phyloP scores from a whole-genome alignment of 2,113 vertebrate genomes.

The Panthera leo region DNA sequence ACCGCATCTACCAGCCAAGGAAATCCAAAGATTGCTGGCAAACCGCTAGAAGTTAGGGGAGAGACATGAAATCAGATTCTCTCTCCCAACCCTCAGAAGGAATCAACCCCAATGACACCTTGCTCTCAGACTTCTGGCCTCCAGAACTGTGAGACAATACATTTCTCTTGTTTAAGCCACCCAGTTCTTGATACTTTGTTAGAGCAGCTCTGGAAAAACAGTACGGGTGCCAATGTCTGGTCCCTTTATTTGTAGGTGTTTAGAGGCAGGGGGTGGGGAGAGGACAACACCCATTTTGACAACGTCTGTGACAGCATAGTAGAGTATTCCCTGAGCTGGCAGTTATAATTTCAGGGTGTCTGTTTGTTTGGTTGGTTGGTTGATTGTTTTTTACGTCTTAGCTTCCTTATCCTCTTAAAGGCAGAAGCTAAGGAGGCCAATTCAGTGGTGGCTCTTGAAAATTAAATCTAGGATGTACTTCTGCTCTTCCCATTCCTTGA shows the following conservation, averaged over 20 bases:
- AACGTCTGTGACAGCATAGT: accelerated
- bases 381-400: neutral
- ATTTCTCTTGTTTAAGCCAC: neutral
- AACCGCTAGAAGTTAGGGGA: neutral
- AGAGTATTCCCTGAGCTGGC: neutral
- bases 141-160: neutral
- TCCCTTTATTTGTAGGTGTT: neutral
- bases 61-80: neutral
- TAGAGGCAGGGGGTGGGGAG: neutral
- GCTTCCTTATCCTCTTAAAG: neutral
- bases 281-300: neutral
- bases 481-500: neutral
- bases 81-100: neutral
- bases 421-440: neutral
- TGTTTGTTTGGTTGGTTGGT: neutral
- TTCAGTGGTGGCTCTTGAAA: neutral
- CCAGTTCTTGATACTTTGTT: neutral
- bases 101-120: neutral
- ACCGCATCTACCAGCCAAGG: neutral
- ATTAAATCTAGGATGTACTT: neutral
- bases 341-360: neutral
- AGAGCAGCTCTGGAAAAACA: neutral
- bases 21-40: neutral
- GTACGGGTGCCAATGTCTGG: neutral
- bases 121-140: neutral